Evolutionary conservation across 2,113 vertebrate genomes (phyloP).

Genomic region (Corydoras maculifer): DNA sequence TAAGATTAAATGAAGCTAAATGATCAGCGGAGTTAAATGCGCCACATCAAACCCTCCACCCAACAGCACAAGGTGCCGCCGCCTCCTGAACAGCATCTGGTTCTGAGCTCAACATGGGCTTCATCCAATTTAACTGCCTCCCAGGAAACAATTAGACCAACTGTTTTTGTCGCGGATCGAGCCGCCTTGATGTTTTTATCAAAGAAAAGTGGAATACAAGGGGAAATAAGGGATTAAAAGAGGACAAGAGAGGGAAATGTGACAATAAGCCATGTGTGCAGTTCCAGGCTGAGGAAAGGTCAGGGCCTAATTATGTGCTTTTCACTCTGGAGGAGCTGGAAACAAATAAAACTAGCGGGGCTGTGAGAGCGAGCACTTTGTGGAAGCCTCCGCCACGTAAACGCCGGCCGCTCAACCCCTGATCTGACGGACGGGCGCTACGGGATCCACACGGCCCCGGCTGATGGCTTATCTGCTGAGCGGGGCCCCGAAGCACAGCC

Average conservation of each 20-base stretch:
- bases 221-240: slow-evolving; percentile 38
- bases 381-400: slow-evolving; percentile 26
- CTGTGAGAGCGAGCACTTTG: slow-evolving; percentile 34
- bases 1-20: no score
- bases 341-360: slow-evolving; percentile 18
- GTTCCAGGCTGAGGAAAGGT: slow-evolving; percentile 49
- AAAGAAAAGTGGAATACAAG: slow-evolving; percentile 46
- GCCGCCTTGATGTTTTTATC: slow-evolving; percentile 54
- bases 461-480: slow-evolving; percentile 41
- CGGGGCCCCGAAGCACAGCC: slow-evolving; percentile 40
- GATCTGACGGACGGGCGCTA: slow-evolving; percentile 38
- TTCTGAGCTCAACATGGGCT: slow-evolving; percentile 4
- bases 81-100: slow-evolving; percentile 13
- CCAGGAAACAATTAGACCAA: slow-evolving; percentile 52
- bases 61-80: background rate
- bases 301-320: slow-evolving; percentile 57
- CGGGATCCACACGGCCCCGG: slow-evolving; percentile 28
- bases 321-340: slow-evolving; percentile 43
- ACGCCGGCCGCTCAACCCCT: slow-evolving; percentile 29
- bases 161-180: slow-evolving; percentile 49
- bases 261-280: slow-evolving; percentile 39
- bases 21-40: slow-evolving; percentile 20
- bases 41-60: slow-evolving; percentile 9
- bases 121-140: slow-evolving; percentile 28
- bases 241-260: slow-evolving; percentile 32